phyloP scores from a whole-genome alignment of 2,888 invertebrate species.

The Leucoma salicis region DNA sequence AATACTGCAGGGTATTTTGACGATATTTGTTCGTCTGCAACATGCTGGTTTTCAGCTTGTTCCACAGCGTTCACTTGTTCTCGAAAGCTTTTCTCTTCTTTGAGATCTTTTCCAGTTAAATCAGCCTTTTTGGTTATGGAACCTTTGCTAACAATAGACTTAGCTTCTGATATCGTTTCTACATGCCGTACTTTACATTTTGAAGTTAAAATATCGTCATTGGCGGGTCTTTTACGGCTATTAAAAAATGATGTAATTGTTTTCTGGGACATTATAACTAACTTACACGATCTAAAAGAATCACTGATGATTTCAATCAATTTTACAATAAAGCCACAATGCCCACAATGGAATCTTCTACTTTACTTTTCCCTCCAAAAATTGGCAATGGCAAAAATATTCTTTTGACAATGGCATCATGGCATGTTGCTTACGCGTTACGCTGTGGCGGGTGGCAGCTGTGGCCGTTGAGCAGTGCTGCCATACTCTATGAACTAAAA shows the following conservation, averaged over 20 bases:
- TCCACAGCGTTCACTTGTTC: conserved; percentile 8
- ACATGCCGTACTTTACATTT: conserved; percentile 76
- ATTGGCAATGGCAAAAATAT: no score
- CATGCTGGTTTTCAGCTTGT: conserved; percentile 5
- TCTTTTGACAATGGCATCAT: no score
- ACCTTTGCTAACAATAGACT: conserved; percentile 39
- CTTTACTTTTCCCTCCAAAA: not conserved
- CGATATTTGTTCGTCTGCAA: conserved; percentile 2
- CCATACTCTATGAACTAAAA: no score
- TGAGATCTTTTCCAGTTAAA: conserved; percentile 11
- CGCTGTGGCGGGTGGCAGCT: no score
- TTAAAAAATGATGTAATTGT: conserved; percentile 89
- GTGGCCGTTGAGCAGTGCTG: no score
- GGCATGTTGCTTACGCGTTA: no score
- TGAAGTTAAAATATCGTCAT: conserved; percentile 82
- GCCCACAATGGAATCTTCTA: not conserved
- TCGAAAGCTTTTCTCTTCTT: conserved; percentile 16
- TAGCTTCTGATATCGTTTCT: conserved; percentile 47
- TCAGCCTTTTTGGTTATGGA: conserved; percentile 32
- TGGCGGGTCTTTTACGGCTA: conserved; percentile 88
- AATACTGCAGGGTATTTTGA: conserved; percentile 41
- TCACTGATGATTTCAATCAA: not conserved
- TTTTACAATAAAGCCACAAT: not conserved
- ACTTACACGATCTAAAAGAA: not conserved
- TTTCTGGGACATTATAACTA: conserved; percentile 86